Evolutionary conservation across 2,888 invertebrate genomes (phyloP), one percentile per base, ranked within the genome.

Genomic region (Synanthedon myopaeformis): DNA sequence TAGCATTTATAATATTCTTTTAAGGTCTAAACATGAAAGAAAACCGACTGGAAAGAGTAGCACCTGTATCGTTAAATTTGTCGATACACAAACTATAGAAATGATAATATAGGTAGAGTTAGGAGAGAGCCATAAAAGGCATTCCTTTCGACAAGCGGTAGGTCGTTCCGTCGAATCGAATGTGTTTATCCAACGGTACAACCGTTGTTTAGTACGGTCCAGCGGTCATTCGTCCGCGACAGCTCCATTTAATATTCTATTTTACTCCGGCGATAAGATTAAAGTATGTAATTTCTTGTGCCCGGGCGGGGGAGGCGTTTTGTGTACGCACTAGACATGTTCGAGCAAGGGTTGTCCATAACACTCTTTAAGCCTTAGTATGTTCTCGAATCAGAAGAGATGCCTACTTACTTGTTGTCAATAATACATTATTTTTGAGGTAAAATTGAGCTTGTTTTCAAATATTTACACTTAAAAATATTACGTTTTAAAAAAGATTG

Each of bases 231-330:
- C 75, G 75, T 75, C 74, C 74, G 69, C 67, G 73, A 70, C 74
- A 75, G 74, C 62, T 74, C 80, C 76, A 82, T 86, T 86, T 82
- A 82, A 86, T 85, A 86, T 87, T 86, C 85, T 82, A 83, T 86
- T 85, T 86, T 81, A 82, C 79, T 73, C 76, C 67, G 61, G 67
- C 76, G 86, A 86, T 87, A 87, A 87, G 86, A 84, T 84, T 84
- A 86, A 86, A 87, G 84, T 85, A 82, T 82, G 86, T 87, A 87
- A 86, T 86, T 87, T 86, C 86, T 86, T 86, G 78, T 70, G 75
- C 76, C 75, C 75, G 69, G 76, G 76, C 70, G 73, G 65, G 23
- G 76, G 74, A 78, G 54, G 67, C 73, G 70, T 70, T 69, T 77
- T 79, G 72, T 72, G 72, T 72, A 74, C 74, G 70, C 69, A 67